Evolutionary conservation across 1,140 invertebrate genomes (phyloP), one percentile per base, ranked within the genome.

Genomic region (Papilio aristodemus): DNA sequence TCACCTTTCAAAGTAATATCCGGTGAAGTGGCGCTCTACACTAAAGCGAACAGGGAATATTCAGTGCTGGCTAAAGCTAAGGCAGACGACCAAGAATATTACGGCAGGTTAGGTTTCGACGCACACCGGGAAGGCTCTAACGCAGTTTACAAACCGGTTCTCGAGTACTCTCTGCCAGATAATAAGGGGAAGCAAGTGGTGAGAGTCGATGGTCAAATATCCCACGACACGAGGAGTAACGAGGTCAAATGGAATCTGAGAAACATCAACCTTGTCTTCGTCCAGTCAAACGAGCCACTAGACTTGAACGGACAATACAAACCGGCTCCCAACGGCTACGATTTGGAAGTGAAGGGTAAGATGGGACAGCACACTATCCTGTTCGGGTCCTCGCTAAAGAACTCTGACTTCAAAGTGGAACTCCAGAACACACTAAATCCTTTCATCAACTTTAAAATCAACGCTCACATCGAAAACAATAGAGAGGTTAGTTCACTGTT

Each of bases 161-260:
- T 96, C 17, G 94, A 96, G 77, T 95, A 95, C 77, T 92, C 93
- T 80, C 70, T 93, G 50, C 94, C 95, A 2, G 90, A 93, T 70
- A 90, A 93, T 66, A 87, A 93, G 67, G 84, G 87, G 75, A 89
- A 90, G 59, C 76, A 88, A 41, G 72, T 66, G 11, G 73, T 87
- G 5, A 81, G 83, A 8, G 76, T 91, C n/a, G 82, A 87, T 39
- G 89, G 89, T 32, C 80, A 90, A 75, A 75, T 91, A 1, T 71
- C 81, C 10, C 81, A 77, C 59, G 87, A 89, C 71, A 69, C 43
- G 0, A 79, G 76, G 41, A 79, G 72, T 37, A 70, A 72, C 13
- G 71, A 69, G 9, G 72, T 92, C 11, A 93, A 93, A 67, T 95
- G 93, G 74, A 87, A 79, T 0, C 92, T 95, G 19, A 90, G 95